A percentile compares a stretch with the other conserved stretches of the same genome.
Conservation (phyloP, 2,888 invertebrate species). For the Apodemia zela region DNA sequence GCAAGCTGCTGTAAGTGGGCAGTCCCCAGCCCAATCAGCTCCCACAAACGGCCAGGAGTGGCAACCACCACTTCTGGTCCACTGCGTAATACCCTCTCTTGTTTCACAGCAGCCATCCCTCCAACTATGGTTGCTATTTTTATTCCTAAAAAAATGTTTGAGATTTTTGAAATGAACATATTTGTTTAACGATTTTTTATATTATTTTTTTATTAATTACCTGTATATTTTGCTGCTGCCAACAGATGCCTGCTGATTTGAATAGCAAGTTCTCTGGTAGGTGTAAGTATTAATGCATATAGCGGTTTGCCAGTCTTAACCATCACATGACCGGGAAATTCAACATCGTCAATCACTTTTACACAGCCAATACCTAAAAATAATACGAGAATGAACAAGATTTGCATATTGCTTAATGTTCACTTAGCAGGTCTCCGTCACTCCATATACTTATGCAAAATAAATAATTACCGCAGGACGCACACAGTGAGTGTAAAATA, state of each 20-base stretch:
- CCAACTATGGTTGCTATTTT: constrained; percentile 93
- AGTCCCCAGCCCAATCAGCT: constrained; percentile 90
- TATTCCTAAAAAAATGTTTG: constrained; percentile 58
- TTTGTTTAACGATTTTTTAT: too few relatives aligned
- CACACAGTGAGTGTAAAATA: too few relatives aligned
- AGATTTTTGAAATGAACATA: too few relatives aligned
- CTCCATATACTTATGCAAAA: too few relatives aligned
- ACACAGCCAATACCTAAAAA: constrained; percentile 80
- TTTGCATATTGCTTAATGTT: too few relatives aligned
- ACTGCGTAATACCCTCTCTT: constrained; percentile 89
- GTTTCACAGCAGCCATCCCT: constrained; percentile 96
- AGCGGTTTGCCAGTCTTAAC: constrained; percentile 79
- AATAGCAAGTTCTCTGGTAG: constrained; percentile 97
- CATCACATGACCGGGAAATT: constrained; percentile 50
- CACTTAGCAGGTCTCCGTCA: too few relatives aligned
- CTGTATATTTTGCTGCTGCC: constrained; percentile 89
- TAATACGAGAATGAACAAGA: background rate
- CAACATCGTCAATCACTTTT: constrained; percentile 77
- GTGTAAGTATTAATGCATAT: constrained; percentile 94
- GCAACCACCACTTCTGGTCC: constrained; percentile 97
- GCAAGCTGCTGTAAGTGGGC: constrained; percentile 86
- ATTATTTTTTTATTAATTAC: constrained; percentile 49
- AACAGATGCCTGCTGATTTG: constrained; percentile 94
- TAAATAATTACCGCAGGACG: too few relatives aligned
- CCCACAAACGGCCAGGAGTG: constrained; percentile 98